Percentiles rank a stretch among this genome's conserved stretches.
Conservation (phyloP, 2,797 vertebrate species). For the Natrix natrix region DNA sequence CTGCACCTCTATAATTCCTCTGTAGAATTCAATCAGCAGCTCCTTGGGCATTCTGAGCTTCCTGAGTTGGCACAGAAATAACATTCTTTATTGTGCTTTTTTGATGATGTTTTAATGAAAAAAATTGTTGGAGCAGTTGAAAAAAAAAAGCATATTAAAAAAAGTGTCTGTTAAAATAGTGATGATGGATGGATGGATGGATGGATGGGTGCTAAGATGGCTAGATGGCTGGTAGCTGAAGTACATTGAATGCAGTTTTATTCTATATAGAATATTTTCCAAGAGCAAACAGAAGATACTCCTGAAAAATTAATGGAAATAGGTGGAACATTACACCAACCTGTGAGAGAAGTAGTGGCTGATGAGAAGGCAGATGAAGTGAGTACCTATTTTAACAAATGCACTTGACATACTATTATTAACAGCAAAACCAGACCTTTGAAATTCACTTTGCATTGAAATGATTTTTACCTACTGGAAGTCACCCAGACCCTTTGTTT, state of each 20-base stretch:
- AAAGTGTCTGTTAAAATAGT: neutral
- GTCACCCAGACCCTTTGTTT: neutral
- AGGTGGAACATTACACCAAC: slow-evolving; percentile 19
- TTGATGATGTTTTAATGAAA: too few species aligned
- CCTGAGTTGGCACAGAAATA: too few species aligned
- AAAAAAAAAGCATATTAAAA: neutral
- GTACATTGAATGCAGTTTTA: slow-evolving; percentile 1
- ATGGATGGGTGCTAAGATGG: too few species aligned
- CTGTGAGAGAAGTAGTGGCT: neutral
- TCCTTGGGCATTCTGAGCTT: too few species aligned
- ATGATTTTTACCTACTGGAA: neutral
- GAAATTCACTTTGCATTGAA: neutral
- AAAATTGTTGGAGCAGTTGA: neutral
- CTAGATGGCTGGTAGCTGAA: neutral
- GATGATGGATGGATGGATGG: neutral
- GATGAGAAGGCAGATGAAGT: neutral
- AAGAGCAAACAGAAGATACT: slow-evolving; percentile 17
- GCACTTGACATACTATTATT: neutral
- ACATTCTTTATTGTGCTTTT: too few species aligned
- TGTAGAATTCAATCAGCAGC: too few species aligned
- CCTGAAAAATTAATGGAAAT: slow-evolving; percentile 40
- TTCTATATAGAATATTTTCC: neutral
- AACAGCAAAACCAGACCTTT: neutral
- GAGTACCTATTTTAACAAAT: slow-evolving; percentile 14
- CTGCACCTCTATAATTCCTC: too few species aligned